Evolutionary conservation across 2,888 invertebrate genomes (phyloP), one percentile per base, ranked within the genome.

Genomic region (Aelia acuminata): DNA sequence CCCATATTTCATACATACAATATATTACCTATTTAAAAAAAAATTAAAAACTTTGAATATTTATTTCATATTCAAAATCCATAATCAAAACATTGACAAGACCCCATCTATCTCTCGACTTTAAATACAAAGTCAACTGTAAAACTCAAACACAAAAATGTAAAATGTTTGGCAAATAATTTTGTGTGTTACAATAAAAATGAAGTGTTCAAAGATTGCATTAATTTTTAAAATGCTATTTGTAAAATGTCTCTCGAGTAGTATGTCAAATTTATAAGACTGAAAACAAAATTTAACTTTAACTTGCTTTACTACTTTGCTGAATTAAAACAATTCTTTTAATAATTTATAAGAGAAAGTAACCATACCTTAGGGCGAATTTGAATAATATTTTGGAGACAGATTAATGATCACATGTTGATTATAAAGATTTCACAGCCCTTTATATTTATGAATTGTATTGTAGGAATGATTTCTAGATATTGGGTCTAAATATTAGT

Each of bases 281-380:
- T 80, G 80, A 80, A 80, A 80, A 43, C 80, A 80, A 80, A 80
- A 80, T 80, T 80, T 80, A 80, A 80, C 80, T 80, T 80, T 80
- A 35, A 80, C 43, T 43, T 47, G 80, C 22, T 43, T 43, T 43
- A 43, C 43, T 80, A 35, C 7, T 57, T 70, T 70, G 31, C 18
- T 31, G 5, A 35, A 70, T 20, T 11, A 2, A 26, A 57, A 57
- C 35, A 8, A 15, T 35, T 31, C 35, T 80, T 80, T 43, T 0
- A 3, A n/a, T 43, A 43, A 39, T 47, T 39, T 43, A 43, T 47
- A 39, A 80, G 80, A 80, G n/a, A 80, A 80, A 43, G 15, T 43
- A 43, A n/a, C 13, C 1, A 39, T 43, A 43, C 39, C 43, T 80
- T 35, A 3, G 39, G 39, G 39, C 35, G 70, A 35, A 39, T 47